phyloP scores from a whole-genome alignment of 2,797 vertebrate genomes.

The Poecilia picta region DNA sequence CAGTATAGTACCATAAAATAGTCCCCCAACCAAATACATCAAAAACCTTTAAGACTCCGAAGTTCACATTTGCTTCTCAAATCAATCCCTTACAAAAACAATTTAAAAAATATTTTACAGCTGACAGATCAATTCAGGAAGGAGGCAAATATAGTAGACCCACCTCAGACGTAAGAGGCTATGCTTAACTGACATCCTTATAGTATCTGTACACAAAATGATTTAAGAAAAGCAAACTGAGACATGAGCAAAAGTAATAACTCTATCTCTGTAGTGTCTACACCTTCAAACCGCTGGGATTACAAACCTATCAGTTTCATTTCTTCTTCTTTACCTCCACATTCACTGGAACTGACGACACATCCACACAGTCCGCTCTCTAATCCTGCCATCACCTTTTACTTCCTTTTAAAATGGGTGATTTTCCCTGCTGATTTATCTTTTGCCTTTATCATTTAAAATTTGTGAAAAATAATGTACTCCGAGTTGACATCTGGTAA shows the following conservation, averaged over 20 bases:
- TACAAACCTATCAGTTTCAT: constrained; percentile 31
- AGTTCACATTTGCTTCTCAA: constrained; percentile 43
- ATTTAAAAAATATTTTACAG: constrained; percentile 24
- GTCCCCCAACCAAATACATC: not conserved
- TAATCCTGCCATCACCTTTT: not conserved
- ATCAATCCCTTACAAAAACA: constrained; percentile 53
- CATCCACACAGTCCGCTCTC: constrained; percentile 2
- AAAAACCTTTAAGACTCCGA: constrained; percentile 48
- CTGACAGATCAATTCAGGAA: constrained; percentile 17
- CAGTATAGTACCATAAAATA: constrained; percentile 39
- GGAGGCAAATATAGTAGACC: constrained; percentile 21
- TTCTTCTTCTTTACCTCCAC: constrained; percentile 33
- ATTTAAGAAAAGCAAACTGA: constrained; percentile 41
- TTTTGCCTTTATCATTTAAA: constrained; percentile 8
- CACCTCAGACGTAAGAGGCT: constrained; percentile 31
- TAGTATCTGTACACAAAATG: constrained; percentile 45
- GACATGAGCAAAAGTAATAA: constrained; percentile 35
- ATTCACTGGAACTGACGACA: constrained; percentile 27
- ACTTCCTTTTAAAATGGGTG: constrained; percentile 24
- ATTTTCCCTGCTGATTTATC: constrained; percentile 18
- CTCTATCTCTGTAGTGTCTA: constrained; percentile 49
- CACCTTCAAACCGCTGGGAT: constrained; percentile 14
- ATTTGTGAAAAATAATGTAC: constrained; percentile 16
- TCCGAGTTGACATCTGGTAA: constrained; percentile 13
- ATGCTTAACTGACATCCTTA: constrained; percentile 28